Percentiles rank a stretch among this genome's conserved stretches.
These are phyloP conservation scores for Euborellia annulipes DNA, from an alignment of 1,140 invertebrate species.

Conservation along the genomic window DNA sequence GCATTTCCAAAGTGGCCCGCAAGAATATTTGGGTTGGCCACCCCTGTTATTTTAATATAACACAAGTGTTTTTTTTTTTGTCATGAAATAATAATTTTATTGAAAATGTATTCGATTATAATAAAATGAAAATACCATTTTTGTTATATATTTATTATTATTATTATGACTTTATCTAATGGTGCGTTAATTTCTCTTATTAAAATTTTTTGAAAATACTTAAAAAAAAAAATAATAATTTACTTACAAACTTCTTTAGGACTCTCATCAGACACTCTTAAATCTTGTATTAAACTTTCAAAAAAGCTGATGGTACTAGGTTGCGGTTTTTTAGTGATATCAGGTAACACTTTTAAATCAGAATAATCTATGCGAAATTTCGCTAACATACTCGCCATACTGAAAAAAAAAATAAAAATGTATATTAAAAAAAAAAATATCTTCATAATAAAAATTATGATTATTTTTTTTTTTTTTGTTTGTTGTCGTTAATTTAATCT, in stretches of 20 bases:
- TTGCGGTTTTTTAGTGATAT: constrained; percentile 58
- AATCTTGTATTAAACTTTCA: constrained; percentile 55
- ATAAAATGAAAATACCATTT: too few species aligned
- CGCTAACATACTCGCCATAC: constrained; percentile 84
- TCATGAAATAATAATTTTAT: too few species aligned
- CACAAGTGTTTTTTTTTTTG: too few species aligned
- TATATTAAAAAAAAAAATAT: neutral
- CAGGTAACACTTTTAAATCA: constrained; percentile 76
- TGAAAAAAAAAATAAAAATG: constrained; percentile 25
- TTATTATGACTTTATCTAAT: too few species aligned
- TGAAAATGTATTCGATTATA: too few species aligned
- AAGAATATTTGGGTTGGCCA: too few species aligned
- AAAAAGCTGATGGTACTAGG: constrained; percentile 63
- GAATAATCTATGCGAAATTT: constrained; percentile 96
- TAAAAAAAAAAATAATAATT: constrained; percentile 20
- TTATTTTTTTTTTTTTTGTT: too few species aligned
- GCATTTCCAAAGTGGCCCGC: too few species aligned
- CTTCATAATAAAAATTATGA: too few species aligned
- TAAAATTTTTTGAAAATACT: neutral
- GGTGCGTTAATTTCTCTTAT: neutral
- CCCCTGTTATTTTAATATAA: too few species aligned
- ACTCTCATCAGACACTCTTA: constrained; percentile 34
- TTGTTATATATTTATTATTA: neutral
- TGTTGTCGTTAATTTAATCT: too few species aligned
- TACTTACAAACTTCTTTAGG: constrained; percentile 35